Evolutionary conservation across 2,888 invertebrate genomes (phyloP), one percentile per base, ranked within the genome.

Genomic region (Napeogenes inachia): DNA sequence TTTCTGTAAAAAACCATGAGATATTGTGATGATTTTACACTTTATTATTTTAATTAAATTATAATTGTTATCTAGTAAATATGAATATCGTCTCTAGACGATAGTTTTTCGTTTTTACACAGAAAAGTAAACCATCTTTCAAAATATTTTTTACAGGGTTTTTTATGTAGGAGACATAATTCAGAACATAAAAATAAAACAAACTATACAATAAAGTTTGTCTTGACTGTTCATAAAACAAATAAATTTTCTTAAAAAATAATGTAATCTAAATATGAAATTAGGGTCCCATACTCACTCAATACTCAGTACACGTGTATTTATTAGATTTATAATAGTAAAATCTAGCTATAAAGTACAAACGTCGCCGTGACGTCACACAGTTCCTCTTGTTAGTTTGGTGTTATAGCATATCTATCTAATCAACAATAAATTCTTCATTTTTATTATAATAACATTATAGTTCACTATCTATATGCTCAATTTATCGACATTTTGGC

Each of bases 401-500:
- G 64, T 63, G 64, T 64, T 61, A 56, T 54, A 60, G 58, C 57
- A 55, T 66, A 59, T 59, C 66, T 66, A 66, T 57, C 67, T 65
- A 63, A 60, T 62, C 58, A 65, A 68, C 63, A 62, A 67, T 67
- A 65, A 67, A 67, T 67, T 67, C 21, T 21, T 21, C 65, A 65
- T 65, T 62, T 61, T 64, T 58, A 66, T 61, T 58, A 62, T 46
- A 59, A 65, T 54, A 61, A 61, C 47, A 60, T 59, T 59, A 56
- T 57, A 50, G 57, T 59, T 66, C 58, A 35, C 62, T 66, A 66
- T 59, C 66, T 67, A 65, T 57, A 50, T 61, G 35, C 10, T 12
- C 32, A 53, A 45, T 55, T 56, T 58, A 55, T 60, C 56, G 60
- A 66, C 54, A 55, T 58, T 64, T 64, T 66, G 61, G 61, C 64